Evolutionary conservation across 2,113 vertebrate genomes (phyloP).

Genomic region (Noturus placidus): DNA sequence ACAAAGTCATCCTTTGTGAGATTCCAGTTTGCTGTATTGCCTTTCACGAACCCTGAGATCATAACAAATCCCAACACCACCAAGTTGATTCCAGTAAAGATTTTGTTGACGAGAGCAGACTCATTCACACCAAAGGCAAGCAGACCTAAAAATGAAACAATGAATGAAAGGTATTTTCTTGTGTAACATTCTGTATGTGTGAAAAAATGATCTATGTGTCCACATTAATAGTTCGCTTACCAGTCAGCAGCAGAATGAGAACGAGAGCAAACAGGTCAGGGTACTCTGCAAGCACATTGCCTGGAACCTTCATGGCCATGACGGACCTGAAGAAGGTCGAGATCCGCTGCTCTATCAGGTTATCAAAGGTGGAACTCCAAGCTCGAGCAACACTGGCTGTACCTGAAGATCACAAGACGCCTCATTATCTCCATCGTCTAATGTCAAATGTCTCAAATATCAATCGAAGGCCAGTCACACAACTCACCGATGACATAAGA

Average conservation of each 20-base stretch:
- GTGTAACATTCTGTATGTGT: background rate
- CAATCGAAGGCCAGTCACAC: background rate
- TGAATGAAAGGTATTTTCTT: background rate
- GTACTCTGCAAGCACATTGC: slow-evolving; percentile 78
- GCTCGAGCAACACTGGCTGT: slow-evolving; percentile 92
- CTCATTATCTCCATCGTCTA: background rate
- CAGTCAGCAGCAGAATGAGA: slow-evolving; percentile 84
- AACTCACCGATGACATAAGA: slow-evolving; percentile 92
- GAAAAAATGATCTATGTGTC: background rate
- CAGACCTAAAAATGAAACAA: slow-evolving; percentile 70
- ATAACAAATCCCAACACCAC: slow-evolving; percentile 89
- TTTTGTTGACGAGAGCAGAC: slow-evolving; percentile 91
- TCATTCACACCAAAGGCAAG: slow-evolving; percentile 91
- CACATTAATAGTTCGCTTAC: slow-evolving; percentile 66
- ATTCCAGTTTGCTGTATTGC: slow-evolving; percentile 83
- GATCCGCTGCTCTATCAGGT: slow-evolving; percentile 87
- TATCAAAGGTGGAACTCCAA: slow-evolving; percentile 93
- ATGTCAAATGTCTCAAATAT: background rate
- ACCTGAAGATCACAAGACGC: slow-evolving; percentile 63
- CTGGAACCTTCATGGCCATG: slow-evolving; percentile 74
- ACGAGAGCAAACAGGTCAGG: slow-evolving; percentile 89
- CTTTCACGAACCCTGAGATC: slow-evolving; percentile 87
- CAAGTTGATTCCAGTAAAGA: slow-evolving; percentile 91
- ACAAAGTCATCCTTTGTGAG: slow-evolving; percentile 71
- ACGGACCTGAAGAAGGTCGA: slow-evolving; percentile 78